These are phyloP conservation scores for Eretmodus cyanostictus DNA, from an alignment of 2,113 vertebrate species.

Conservation along the genomic window DNA sequence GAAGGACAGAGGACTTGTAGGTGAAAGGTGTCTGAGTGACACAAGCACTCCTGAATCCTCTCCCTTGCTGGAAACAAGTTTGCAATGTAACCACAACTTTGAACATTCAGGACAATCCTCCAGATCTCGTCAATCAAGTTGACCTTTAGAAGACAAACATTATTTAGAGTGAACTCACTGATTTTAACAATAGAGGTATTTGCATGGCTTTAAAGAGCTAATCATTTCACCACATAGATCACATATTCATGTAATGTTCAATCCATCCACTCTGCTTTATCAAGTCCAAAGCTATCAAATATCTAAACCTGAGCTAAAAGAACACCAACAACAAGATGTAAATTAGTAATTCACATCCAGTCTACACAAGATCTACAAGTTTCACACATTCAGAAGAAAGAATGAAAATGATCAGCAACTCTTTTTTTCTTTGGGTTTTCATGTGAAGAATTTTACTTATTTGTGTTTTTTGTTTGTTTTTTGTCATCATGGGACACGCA, in stretches of 20 bases:
- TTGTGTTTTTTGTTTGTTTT: background rate
- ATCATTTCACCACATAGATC: conserved; percentile 12
- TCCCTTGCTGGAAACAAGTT: background rate
- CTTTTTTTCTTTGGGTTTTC: background rate
- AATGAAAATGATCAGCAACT: background rate
- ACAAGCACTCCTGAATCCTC: background rate
- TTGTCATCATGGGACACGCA: background rate
- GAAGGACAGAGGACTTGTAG: background rate
- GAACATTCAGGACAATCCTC: background rate
- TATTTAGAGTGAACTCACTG: background rate
- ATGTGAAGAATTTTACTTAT: background rate
- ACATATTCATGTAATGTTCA: background rate
- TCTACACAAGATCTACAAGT: background rate
- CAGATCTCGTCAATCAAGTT: background rate
- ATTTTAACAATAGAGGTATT: background rate
- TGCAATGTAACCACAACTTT: background rate
- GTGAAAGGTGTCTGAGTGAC: conserved; percentile 46
- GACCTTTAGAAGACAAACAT: background rate
- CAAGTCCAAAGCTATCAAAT: background rate
- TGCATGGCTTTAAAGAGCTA: background rate
- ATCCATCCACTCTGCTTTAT: background rate
- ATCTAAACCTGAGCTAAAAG: background rate
- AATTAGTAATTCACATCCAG: background rate
- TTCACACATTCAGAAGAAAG: background rate
- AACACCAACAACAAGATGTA: background rate